These are phyloP conservation scores for Vanessa atalanta DNA, from an alignment of 1,140 invertebrate genomes.

Conservation along the genomic window DNA sequence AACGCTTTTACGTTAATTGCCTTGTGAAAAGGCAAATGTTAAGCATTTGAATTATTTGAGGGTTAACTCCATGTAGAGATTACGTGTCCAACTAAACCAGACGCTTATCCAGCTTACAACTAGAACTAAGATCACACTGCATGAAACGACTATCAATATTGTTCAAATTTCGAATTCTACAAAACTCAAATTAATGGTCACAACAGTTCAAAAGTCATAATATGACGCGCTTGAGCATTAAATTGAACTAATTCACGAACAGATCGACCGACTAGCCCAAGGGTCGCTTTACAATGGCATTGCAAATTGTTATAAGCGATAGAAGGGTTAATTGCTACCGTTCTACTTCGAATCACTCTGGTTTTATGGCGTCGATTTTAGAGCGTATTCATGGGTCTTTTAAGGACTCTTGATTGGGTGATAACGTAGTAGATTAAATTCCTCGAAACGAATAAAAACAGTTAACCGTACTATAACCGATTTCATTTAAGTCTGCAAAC, in stretches of 20 bases:
- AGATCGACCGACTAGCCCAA: conserved; percentile 20
- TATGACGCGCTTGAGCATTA: conserved; percentile 12
- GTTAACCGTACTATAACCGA: neutral
- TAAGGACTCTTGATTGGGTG: conserved; percentile 15
- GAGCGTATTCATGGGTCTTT: conserved; percentile 27
- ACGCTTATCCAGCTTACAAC: too few relatives aligned
- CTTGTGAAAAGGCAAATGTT: too few relatives aligned
- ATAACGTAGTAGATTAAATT: conserved; percentile 28
- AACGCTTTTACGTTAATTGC: too few relatives aligned
- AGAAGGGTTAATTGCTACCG: conserved; percentile 32
- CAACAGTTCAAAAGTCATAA: conserved; percentile 9
- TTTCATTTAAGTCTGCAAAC: conserved; percentile 1
- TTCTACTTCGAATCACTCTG: conserved; percentile 31
- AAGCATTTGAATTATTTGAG: too few relatives aligned
- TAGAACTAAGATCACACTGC: too few relatives aligned
- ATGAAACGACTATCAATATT: too few relatives aligned
- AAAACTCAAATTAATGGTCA: conserved; percentile 1
- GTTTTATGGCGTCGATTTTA: conserved; percentile 27
- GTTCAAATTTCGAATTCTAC: neutral
- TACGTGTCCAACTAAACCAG: too few relatives aligned
- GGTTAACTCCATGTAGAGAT: too few relatives aligned
- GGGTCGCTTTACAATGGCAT: conserved; percentile 23
- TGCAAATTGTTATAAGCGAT: conserved; percentile 30
- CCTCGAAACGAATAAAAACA: conserved; percentile 7
- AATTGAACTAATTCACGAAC: conserved; percentile 26